A percentile compares a stretch with the other conserved stretches of the same genome.
Evolutionary conservation across 2,797 vertebrate genomes (phyloP).

Genomic region (Lagodon rhomboides): DNA sequence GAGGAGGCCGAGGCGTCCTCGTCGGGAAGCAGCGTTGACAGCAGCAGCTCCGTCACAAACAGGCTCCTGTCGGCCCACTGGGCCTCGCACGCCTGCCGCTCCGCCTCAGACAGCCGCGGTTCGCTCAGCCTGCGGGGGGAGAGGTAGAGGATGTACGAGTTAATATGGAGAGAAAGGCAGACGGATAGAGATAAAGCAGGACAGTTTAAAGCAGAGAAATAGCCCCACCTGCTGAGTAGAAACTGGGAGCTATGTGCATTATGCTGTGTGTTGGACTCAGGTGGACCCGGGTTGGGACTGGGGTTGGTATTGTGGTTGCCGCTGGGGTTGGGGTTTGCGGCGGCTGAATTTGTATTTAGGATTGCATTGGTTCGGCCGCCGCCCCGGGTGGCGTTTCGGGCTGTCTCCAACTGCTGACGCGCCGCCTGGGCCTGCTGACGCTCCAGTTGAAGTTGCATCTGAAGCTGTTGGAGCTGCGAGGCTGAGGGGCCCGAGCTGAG

Average conservation of each 20-base stretch:
- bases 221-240: constrained; percentile 90
- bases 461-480: constrained; percentile 97
- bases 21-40: constrained; percentile 97
- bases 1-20: constrained; percentile 85
- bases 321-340: constrained; percentile 71
- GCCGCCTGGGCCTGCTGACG: constrained; percentile 97
- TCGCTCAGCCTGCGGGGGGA: constrained; percentile 91
- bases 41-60: constrained; percentile 97
- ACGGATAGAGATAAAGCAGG: neutral
- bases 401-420: constrained; percentile 95
- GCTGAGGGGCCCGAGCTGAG: constrained; percentile 97
- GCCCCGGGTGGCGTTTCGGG: constrained; percentile 91
- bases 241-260: constrained; percentile 93
- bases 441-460: constrained; percentile 98
- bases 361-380: constrained; percentile 80
- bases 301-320: constrained; percentile 91
- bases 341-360: constrained; percentile 76
- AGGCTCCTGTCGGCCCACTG: constrained; percentile 96
- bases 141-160: no score
- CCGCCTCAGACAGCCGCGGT: constrained; percentile 95
- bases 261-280: constrained; percentile 90
- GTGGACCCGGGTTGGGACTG: constrained; percentile 90
- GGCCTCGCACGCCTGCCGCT: constrained; percentile 94
- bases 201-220: neutral
- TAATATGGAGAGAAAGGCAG: neutral